Evolutionary conservation across 2,113 vertebrate species (phyloP).

Genomic region (Balaeniceps rex): DNA sequence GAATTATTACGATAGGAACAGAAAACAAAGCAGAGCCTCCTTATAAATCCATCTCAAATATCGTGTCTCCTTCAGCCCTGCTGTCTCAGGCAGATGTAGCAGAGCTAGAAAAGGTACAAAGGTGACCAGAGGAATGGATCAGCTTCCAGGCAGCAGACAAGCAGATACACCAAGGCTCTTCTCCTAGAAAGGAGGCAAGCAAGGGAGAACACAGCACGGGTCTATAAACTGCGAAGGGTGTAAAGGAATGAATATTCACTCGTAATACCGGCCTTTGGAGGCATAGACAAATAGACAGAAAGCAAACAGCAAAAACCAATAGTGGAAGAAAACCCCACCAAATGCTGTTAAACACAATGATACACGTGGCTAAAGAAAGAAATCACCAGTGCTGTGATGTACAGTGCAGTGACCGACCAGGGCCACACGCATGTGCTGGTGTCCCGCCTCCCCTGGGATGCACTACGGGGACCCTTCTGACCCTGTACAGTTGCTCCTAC

Average conservation of each 20-base stretch:
- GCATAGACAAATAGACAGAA: neutral
- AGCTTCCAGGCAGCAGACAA: neutral
- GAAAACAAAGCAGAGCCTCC: neutral
- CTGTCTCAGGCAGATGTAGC: neutral
- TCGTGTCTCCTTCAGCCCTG: neutral
- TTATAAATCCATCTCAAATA: neutral
- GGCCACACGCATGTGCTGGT: rapidly evolving
- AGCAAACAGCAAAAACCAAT: neutral
- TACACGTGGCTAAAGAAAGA: neutral
- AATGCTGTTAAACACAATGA: neutral
- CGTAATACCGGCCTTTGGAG: neutral
- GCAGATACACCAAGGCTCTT: neutral
- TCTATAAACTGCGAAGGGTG: neutral
- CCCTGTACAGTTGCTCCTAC: neutral
- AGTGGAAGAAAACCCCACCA: neutral
- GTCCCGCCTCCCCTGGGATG: too few species aligned
- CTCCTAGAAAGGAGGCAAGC: too few species aligned
- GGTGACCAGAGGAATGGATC: neutral
- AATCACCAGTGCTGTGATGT: rapidly evolving
- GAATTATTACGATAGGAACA: constrained; percentile 13
- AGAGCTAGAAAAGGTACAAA: neutral
- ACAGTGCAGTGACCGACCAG: neutral
- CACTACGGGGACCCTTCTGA: rapidly evolving
- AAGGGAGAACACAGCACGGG: neutral
- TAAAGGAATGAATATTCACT: neutral